Evolutionary conservation across 2,888 invertebrate genomes (phyloP), one percentile per base, ranked within the genome.

Genomic region (Sphaerophoria taeniata): DNA sequence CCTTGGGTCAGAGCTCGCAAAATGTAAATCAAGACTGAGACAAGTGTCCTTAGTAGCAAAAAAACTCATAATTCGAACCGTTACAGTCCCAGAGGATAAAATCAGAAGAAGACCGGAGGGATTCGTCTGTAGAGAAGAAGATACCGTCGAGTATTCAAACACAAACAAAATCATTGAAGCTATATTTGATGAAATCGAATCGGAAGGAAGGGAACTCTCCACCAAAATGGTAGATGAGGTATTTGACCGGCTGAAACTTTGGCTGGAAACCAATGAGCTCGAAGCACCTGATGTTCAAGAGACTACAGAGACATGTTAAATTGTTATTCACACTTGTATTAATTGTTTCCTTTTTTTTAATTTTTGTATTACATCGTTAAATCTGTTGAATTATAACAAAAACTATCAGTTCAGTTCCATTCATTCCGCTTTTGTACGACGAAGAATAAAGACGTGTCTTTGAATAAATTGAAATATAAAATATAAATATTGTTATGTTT

Each of bases 191-290:
- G 76, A 81, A 9, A 65, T 85, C 16, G 4, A 47, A 5, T 61
- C 49, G 6, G 85, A 81, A n/a, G 65, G 73, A 24, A 75, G 81
- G 0, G 63, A 73, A 9, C 58, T 81, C 0, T 65, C 81, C 2
- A 11, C 31, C 0, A 70, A 81, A 12, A 73, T 81, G 72, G 70
- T 73, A 4, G 76, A 73, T 11, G 85, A 85, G 11, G 73, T 85
- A 6, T 70, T 85, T 51, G 24, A 60, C 3, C 60, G 63, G 5
- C 47, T 73, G 12, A 56, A 45, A 7, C 4, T 45, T n/a, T 34
- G 36, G 5, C 58, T 80, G n/a, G 61, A 67, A 6, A 9, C 33
- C 7, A 75, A 67, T 33, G 79, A 24, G 24, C 24, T 24, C 24
- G 24, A 24, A 24, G 24, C 24, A 24, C 24, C 24, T 24, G 24